A percentile compares a stretch with the other conserved stretches of the same genome.
These are phyloP conservation scores for Smittia sp. DNA, from an alignment of 2,888 invertebrate species.

Conservation along the genomic window DNA sequence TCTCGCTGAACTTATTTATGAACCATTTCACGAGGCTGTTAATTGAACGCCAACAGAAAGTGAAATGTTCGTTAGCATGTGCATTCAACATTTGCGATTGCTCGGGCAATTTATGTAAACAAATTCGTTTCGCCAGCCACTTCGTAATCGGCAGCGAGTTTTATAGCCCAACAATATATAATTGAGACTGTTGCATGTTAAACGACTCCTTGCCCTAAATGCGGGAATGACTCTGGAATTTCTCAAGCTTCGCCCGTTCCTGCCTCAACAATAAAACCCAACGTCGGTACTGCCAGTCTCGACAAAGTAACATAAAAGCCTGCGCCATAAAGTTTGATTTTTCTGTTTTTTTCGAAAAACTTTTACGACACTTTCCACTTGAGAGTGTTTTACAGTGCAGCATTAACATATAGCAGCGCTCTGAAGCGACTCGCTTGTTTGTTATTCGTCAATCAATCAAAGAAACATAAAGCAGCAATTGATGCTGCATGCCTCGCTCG, in stretches of 20 bases:
- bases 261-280: not conserved
- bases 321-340: not conserved
- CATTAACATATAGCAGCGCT: not conserved
- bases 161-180: conserved; percentile 30
- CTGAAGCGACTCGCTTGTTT: not conserved
- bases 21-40: not conserved
- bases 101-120: conserved; percentile 8
- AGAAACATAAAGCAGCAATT: not conserved
- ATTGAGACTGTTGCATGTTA: conserved; percentile 30
- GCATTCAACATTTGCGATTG: conserved; percentile 15
- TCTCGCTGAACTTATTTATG: not conserved
- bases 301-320: conserved; percentile 9
- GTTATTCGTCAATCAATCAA: conserved; percentile 38
- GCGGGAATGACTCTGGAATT: not conserved
- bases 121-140: not conserved
- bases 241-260: not conserved
- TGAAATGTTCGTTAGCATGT: conserved; percentile 9
- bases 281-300: not conserved
- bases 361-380: conserved; percentile 21
- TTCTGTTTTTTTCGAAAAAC: not conserved
- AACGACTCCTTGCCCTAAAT: not conserved
- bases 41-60: not conserved
- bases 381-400: conserved; percentile 13
- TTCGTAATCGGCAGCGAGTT: not conserved
- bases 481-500: conserved; percentile 7